Base-by-base conservation (phyloP, 2,888 invertebrate species). In the Leptodirus hochenwartii region DNA sequence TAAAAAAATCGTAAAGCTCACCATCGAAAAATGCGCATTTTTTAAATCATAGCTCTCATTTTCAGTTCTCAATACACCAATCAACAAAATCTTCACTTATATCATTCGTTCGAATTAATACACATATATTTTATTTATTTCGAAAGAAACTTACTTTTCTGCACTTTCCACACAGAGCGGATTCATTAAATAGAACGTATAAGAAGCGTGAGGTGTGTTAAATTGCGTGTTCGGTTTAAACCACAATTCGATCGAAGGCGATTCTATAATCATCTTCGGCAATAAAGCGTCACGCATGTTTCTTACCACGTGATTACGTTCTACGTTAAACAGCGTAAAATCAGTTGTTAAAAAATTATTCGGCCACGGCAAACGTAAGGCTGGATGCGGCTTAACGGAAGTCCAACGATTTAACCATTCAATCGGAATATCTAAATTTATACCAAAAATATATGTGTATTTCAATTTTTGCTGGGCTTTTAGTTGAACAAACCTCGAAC, bases 171-270 rank as follows among this genome's bases (percentile, higher is more conserved):
- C 50, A 8, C 69, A 62, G 13, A 73, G 49, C 3, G 81, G 77
- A 10, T 74, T 74, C 32, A 77, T 64, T 37, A 85, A 67, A 50
- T 76, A 71, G 46, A 79, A 70, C 42, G 69, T 64, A 41, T 81
- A 66, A 39, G 67, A 64, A 0, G 79, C 80, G 24, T 74, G 73
- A 1, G 90, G 90, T 27, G 82, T 61, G 22, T 71, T 61, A 50
- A 85, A 90, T 49, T 77, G 81, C 40, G 71, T 68, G 51, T 90
- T 90, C 14, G 74, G 72, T 41, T 77, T 74, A 54, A 78, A 82
- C 84, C 84, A 90, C 27, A 88, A 49, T 50, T 84, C 81, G 25
- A 62, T 53, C 11, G 59, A 44, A 9, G 59, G 49, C n/a, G 61
- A 61, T 23, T 60, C 51, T 6, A 65, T 42, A 22, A 79, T 56